Conservation (phyloP, 2,797 vertebrate species). For the Steatocranus sp. region DNA sequence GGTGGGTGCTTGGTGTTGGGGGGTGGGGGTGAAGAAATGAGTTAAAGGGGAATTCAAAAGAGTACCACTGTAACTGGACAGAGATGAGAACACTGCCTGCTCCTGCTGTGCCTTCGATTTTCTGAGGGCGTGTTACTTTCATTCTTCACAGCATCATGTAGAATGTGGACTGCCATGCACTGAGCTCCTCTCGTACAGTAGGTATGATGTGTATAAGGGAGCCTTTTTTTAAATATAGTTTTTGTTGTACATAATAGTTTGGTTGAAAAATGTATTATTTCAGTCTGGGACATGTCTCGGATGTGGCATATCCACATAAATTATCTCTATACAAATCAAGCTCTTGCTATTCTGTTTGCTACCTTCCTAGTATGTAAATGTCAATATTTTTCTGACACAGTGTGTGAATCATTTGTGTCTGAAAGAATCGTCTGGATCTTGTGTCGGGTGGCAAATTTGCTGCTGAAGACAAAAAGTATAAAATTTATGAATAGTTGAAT, state of each 20-base stretch:
- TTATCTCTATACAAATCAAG: conserved; percentile 10
- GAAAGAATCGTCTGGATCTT: background rate
- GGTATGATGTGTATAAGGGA: background rate
- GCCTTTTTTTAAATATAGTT: background rate
- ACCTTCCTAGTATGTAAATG: background rate
- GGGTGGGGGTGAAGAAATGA: background rate
- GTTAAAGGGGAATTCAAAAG: conserved; percentile 9
- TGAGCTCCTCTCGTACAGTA: background rate
- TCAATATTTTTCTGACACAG: background rate
- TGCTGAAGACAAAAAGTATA: background rate
- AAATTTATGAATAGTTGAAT: background rate
- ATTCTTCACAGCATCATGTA: background rate
- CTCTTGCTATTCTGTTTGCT: background rate
- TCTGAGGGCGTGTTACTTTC: background rate
- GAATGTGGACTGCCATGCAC: background rate
- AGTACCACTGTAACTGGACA: conserved; percentile 7
- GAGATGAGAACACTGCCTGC: background rate
- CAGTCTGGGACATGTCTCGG: background rate
- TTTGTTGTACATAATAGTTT: background rate
- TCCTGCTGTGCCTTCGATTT: conserved; percentile 7
- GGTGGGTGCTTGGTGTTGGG: background rate
- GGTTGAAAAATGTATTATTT: background rate
- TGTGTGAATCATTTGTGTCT: background rate
- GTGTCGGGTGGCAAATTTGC: background rate
- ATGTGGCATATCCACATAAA: background rate